These are phyloP conservation scores for Syngnathus rostellatus DNA, from an alignment of 2,797 vertebrate genomes.

Conservation along the genomic window DNA sequence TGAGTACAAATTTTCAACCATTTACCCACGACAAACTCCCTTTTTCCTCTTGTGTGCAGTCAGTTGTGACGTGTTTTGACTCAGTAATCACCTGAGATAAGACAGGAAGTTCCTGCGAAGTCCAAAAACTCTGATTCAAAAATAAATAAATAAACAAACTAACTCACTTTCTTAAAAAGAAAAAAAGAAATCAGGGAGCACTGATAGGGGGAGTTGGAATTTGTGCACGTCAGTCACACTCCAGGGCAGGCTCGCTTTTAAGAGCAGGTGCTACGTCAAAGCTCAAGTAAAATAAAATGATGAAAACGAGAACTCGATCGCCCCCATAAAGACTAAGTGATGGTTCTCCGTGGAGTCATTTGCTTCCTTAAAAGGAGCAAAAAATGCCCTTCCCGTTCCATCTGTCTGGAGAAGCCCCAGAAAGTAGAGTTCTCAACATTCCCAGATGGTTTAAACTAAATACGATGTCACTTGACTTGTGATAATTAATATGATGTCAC, in stretches of 20 bases:
- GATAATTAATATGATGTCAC: not conserved
- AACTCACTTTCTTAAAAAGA: not conserved
- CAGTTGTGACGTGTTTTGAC: not conserved
- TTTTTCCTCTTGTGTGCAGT: slow-evolving; percentile 15
- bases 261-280: slow-evolving; percentile 36
- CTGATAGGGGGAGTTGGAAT: slow-evolving; percentile 10
- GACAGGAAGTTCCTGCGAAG: not conserved
- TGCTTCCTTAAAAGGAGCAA: slow-evolving; percentile 46
- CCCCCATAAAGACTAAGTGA: slow-evolving; percentile 15
- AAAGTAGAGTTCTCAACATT: slow-evolving; percentile 2
- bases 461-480: not conserved
- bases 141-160: not conserved
- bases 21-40: slow-evolving; percentile 5
- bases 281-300: slow-evolving; percentile 18
- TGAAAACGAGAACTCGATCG: slow-evolving; percentile 15
- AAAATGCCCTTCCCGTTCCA: slow-evolving; percentile 5
- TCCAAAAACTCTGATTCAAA: not conserved
- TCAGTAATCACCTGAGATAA: not conserved
- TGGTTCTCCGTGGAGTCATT: slow-evolving; percentile 31
- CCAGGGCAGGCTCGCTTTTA: slow-evolving; percentile 13
- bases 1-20: slow-evolving; percentile 15
- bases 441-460: not conserved
- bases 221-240: slow-evolving; percentile 9
- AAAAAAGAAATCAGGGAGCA: too few species aligned
- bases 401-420: slow-evolving; percentile 6